Percentiles rank a stretch among this genome's conserved stretches.
Conservation (phyloP, 2,888 invertebrate species). For the Harpagoxenus sublaevis region DNA sequence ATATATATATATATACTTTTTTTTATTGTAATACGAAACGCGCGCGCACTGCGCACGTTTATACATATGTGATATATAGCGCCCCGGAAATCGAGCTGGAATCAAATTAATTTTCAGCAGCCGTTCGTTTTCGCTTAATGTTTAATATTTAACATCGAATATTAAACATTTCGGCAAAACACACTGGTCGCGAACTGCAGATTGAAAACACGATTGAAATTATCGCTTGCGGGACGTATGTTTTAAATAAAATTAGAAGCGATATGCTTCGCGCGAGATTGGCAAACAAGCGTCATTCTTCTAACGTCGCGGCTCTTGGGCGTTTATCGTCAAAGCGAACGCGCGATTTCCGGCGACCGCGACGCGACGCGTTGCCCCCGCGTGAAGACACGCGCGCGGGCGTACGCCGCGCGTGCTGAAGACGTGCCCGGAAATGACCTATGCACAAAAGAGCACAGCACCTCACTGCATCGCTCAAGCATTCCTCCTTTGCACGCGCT, state of each 20-base stretch:
- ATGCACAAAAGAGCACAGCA: constrained; percentile 83
- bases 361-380: background rate
- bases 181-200: background rate
- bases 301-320: background rate
- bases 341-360: constrained; percentile 37
- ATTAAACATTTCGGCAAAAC: background rate
- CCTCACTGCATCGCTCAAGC: constrained; percentile 85
- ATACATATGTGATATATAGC: constrained; percentile 5
- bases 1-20: constrained; percentile 17
- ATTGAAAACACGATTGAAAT: background rate
- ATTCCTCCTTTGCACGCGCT: constrained; percentile 84
- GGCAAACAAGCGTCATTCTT: background rate
- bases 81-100: constrained; percentile 31
- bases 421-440: constrained; percentile 73
- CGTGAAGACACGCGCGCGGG: constrained; percentile 18
- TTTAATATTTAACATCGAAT: constrained; percentile 16
- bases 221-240: background rate
- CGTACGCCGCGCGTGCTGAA: constrained; percentile 68
- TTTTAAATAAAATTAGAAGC: background rate
- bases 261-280: background rate
- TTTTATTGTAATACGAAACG: constrained; percentile 46
- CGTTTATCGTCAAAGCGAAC: background rate
- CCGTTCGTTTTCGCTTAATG: background rate
- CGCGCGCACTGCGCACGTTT: constrained; percentile 39
- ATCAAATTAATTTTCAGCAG: background rate